Evolutionary conservation across 1,140 invertebrate genomes (phyloP).

Genomic region (Drosophila watanabei): DNA sequence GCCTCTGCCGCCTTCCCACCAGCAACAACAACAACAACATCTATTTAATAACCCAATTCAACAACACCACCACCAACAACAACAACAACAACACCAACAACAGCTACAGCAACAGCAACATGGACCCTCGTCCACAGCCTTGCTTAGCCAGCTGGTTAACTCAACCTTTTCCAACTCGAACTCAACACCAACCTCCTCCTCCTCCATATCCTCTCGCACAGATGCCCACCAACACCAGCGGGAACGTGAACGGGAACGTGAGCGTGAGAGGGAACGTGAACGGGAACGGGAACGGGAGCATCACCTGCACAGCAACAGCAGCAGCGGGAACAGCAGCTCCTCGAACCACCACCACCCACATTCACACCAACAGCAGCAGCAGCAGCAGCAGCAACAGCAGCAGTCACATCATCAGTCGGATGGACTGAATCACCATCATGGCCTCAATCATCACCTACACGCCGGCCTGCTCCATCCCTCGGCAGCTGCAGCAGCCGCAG

Average conservation of each 20-base stretch:
- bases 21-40: conserved; percentile 86
- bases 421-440: conserved; percentile 29
- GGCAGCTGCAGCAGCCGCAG: neutral
- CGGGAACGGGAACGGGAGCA: conserved; percentile 47
- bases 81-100: conserved; percentile 87
- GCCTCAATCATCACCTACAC: conserved; percentile 28
- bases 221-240: conserved; percentile 57
- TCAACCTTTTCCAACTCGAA: conserved; percentile 81
- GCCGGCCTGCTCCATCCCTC: conserved; percentile 14
- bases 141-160: conserved; percentile 85
- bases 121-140: conserved; percentile 82
- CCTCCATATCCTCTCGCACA: conserved; percentile 63
- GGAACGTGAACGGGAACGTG: conserved; percentile 37
- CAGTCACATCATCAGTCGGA: conserved; percentile 32
- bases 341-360: conserved; percentile 42
- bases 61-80: conserved; percentile 87
- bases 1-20: conserved; percentile 32
- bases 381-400: conserved; percentile 45
- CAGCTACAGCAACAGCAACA: conserved; percentile 65
- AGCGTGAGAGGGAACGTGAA: conserved; percentile 26
- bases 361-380: conserved; percentile 41
- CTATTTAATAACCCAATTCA: conserved; percentile 83
- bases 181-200: conserved; percentile 55
- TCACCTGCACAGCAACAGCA: conserved; percentile 52
- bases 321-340: conserved; percentile 36